These are phyloP conservation scores for Ligdia adustata DNA, from an alignment of 2,888 invertebrate species.

Conservation along the genomic window DNA sequence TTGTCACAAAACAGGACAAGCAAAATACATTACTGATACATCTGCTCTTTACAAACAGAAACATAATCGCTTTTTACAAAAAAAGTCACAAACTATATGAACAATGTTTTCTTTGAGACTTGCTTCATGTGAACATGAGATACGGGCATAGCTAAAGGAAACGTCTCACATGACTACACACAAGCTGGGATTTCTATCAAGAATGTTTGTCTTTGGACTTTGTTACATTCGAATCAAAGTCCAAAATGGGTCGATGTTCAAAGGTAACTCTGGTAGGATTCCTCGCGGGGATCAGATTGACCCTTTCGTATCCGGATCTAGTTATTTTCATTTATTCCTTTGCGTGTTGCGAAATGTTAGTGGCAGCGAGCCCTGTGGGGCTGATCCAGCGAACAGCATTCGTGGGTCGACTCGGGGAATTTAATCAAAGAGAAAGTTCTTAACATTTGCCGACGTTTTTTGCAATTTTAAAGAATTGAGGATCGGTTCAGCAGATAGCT, in stretches of 20 bases:
- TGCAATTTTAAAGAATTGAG: too few species aligned
- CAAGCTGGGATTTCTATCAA: neutral
- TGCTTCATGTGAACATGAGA: too few species aligned
- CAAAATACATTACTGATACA: neutral
- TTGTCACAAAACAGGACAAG: neutral
- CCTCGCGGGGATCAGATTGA: slow-evolving; percentile 50
- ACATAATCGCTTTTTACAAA: slow-evolving; percentile 2
- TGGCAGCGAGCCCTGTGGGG: too few species aligned
- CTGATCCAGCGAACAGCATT: too few species aligned
- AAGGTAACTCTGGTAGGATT: neutral
- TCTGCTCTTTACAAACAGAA: slow-evolving; percentile 11
- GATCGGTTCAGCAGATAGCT: too few species aligned
- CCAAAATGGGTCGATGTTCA: neutral
- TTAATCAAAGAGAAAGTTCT: too few species aligned
- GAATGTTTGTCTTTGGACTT: neutral
- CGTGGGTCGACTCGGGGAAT: too few species aligned
- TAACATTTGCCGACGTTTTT: too few species aligned
- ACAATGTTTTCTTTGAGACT: too few species aligned
- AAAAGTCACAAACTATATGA: too few species aligned
- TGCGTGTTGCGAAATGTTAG: slow-evolving; percentile 46
- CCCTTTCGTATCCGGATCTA: slow-evolving; percentile 57
- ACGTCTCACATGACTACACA: too few species aligned
- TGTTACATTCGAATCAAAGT: neutral
- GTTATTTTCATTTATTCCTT: slow-evolving; percentile 56
- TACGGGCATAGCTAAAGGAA: neutral